Conservation (phyloP, 2,888 invertebrate species). For the Lasioglossum marginatum region DNA sequence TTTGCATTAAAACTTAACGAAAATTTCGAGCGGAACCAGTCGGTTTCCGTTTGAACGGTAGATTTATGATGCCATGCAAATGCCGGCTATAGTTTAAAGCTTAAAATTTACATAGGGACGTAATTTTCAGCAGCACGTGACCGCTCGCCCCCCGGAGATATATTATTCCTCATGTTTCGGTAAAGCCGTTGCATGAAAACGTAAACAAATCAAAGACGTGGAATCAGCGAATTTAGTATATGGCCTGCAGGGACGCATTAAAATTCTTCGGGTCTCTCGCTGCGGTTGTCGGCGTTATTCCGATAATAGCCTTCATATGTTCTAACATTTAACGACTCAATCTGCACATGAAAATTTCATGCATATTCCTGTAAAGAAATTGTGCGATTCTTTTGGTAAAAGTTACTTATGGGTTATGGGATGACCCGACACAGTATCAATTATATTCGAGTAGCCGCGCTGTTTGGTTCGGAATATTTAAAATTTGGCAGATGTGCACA, state of each 20-base stretch:
- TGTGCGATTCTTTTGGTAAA: neutral
- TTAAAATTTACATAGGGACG: constrained; percentile 66
- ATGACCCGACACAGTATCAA: neutral
- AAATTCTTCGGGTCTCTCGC: neutral
- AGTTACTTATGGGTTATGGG: neutral
- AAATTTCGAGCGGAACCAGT: constrained; percentile 44
- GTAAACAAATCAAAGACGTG: constrained; percentile 2
- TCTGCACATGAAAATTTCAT: neutral
- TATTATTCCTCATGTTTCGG: constrained; percentile 60
- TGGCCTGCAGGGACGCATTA: neutral
- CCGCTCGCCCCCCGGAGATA: constrained; percentile 40
- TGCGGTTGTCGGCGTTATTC: neutral
- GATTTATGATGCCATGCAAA: constrained; percentile 65
- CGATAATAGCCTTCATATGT: neutral
- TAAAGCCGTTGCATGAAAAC: constrained; percentile 27
- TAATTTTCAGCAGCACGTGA: constrained; percentile 60
- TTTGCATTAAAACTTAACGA: constrained; percentile 60
- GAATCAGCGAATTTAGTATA: neutral
- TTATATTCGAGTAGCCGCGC: neutral
- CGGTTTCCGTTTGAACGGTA: constrained; percentile 53
- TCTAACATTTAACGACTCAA: neutral
- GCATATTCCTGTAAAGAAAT: neutral
- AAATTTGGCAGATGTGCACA: constrained; percentile 1
- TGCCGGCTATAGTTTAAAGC: constrained; percentile 56
- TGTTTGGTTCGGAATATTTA: neutral